Evolutionary conservation across 2,113 vertebrate species (phyloP), one percentile per base, ranked within the genome.

Genomic region (Hylia prasina): DNA sequence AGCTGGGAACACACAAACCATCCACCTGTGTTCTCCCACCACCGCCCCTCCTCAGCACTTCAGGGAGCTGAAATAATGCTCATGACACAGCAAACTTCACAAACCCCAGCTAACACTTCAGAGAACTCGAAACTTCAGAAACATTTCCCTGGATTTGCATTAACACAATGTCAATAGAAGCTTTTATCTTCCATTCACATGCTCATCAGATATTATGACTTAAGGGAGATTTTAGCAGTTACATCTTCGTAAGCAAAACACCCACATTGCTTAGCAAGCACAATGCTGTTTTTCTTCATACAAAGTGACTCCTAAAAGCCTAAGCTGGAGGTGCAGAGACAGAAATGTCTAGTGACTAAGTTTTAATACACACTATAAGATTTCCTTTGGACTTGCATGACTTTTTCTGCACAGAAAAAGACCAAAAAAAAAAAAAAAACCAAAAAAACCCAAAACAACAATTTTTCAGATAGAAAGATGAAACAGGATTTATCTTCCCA

Each of bases 381-480:
- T 48, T 57, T 80, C 45, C 70, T 73, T 65, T 40, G 54, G 33
- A 15, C n/a, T 31, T 33, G 23, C 9, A 2, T 2, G n/a, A 6
- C 8, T 13, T 9, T 33, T 35, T 25, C 33, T 22, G 21, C 39
- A 11, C 17, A 64, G 11, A 71, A 18, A 25, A 72, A 45, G 10
- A 44, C 0, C 39, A 40, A 9, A 40, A 13, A 18, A 11, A 12
- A 53, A 31, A 1, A 39, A 65, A 27, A 0, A 53, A 17, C n/a
- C 6, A 12, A 54, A 56, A 1, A 40, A 66, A 9, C 44, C 44
- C 42, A 28, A n/a, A n/a, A 0, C 50, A 13, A 35, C 10, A 16
- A 4, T 61, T 80, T 50, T 25, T 65, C 39, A 14, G 68, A 18
- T 6, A 70, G 39, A 27, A 70, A 66, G 61, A 58, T 31, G 84